phyloP scores from a whole-genome alignment of 2,797 vertebrate species.

The Chelidonichthys spinosus region DNA sequence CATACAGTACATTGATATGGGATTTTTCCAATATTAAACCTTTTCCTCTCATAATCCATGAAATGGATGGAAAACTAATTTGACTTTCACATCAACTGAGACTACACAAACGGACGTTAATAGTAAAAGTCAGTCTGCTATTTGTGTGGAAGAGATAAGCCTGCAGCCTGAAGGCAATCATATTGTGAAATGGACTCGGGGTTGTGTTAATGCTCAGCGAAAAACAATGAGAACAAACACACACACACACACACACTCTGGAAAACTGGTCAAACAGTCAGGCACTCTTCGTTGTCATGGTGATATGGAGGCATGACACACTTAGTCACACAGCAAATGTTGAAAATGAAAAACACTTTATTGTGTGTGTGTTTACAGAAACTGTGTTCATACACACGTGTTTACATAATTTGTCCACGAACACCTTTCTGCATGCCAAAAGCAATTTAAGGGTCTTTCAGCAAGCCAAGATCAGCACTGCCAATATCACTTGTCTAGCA shows the following conservation, averaged over 20 bases:
- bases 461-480: slow-evolving; percentile 68
- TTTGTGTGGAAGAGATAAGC: slow-evolving; percentile 15
- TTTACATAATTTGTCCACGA: slow-evolving; percentile 46
- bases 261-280: slow-evolving; percentile 37
- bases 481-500: slow-evolving; percentile 72
- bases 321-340: slow-evolving; percentile 2
- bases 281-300: slow-evolving; percentile 46
- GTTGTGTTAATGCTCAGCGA: slow-evolving; percentile 14
- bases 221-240: slow-evolving; percentile 19
- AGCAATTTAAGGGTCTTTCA: slow-evolving; percentile 45
- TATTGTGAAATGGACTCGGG: slow-evolving; percentile 18
- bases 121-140: background rate
- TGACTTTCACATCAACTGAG: background rate
- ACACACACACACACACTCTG: slow-evolving; percentile 2
- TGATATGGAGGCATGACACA: slow-evolving; percentile 35
- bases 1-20: background rate
- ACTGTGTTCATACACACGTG: slow-evolving; percentile 29
- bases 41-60: background rate
- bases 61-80: background rate
- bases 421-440: slow-evolving; percentile 49
- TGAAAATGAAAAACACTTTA: background rate
- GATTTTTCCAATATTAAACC: background rate
- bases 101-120: background rate
- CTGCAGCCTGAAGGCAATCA: slow-evolving; percentile 21
- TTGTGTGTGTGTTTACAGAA: slow-evolving; percentile 8